A percentile compares a stretch with the other conserved stretches of the same genome.
These are phyloP conservation scores for Chymomyza caudatula DNA, from an alignment of 2,888 invertebrate genomes.

Conservation along the genomic window DNA sequence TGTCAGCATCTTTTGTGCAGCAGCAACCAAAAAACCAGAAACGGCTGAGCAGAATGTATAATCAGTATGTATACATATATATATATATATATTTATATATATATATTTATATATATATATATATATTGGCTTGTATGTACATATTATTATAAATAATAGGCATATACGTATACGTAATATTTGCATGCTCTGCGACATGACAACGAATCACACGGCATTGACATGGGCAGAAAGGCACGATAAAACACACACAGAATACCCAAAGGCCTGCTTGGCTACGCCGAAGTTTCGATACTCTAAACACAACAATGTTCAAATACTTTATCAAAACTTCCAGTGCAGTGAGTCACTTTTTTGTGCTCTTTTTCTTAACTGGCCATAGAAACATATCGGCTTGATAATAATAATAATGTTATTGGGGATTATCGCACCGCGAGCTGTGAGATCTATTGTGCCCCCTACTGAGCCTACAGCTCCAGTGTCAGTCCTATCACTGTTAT, in stretches of 20 bases:
- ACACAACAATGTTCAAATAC: no score
- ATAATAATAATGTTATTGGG: no score
- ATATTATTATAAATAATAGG: background rate
- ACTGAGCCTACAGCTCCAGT: no score
- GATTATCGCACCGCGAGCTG: no score
- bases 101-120: background rate
- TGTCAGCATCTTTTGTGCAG: background rate
- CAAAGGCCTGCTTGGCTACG: no score
- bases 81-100: background rate
- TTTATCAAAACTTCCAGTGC: no score
- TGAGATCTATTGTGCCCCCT: no score
- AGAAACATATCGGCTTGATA: no score
- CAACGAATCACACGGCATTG: background rate
- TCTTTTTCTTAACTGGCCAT: no score
- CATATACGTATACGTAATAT: background rate
- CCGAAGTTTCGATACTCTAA: no score
- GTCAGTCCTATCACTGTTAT: no score
- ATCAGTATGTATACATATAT: background rate
- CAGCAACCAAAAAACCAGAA: background rate
- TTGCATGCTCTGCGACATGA: background rate
- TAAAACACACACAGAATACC: background rate
- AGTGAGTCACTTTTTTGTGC: no score
- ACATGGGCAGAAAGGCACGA: background rate
- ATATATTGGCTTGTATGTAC: background rate
- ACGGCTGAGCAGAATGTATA: background rate